These are phyloP conservation scores for Oscheius sp. DNA, from an alignment of 2,888 invertebrate species.

Conservation along the genomic window DNA sequence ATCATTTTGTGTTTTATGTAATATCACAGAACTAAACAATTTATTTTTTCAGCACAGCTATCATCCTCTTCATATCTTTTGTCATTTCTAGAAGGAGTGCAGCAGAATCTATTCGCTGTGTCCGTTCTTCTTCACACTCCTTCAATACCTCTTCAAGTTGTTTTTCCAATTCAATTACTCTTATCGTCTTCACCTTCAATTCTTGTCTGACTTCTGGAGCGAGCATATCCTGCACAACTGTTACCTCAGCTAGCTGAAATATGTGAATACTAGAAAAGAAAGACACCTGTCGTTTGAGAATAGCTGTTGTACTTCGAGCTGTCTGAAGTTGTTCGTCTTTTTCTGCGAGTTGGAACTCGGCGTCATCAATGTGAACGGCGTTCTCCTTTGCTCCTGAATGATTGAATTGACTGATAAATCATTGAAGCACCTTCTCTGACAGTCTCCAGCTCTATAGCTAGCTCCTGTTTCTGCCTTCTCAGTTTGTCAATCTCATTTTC, in stretches of 20 bases:
- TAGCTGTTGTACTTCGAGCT: background rate
- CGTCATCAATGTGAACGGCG: background rate
- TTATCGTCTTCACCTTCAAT: constrained; percentile 11
- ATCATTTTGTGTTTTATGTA: too few species aligned
- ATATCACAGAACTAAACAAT: too few species aligned
- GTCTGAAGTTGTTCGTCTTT: constrained; percentile 7
- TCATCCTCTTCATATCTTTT: constrained; percentile 17
- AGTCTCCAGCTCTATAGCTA: background rate
- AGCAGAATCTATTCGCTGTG: constrained; percentile 15
- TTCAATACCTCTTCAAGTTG: background rate
- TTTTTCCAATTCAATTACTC: constrained; percentile 21
- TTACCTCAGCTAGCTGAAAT: constrained; percentile 21
- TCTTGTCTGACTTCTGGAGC: constrained; percentile 8
- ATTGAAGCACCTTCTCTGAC: background rate
- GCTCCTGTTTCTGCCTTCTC: background rate
- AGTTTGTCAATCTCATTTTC: constrained; percentile 3
- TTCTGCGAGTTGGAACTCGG: background rate
- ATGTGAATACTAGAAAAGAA: too few species aligned
- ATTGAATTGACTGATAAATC: background rate
- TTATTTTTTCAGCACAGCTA: constrained; percentile 8
- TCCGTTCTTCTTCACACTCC: constrained; percentile 16
- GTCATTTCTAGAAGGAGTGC: constrained; percentile 13
- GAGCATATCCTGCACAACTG: constrained; percentile 12
- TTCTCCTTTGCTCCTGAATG: constrained; percentile 19
- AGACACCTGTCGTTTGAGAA: constrained; percentile 8